Conservation (phyloP, 2,797 vertebrate species). For the Eulemur mongoz region DNA sequence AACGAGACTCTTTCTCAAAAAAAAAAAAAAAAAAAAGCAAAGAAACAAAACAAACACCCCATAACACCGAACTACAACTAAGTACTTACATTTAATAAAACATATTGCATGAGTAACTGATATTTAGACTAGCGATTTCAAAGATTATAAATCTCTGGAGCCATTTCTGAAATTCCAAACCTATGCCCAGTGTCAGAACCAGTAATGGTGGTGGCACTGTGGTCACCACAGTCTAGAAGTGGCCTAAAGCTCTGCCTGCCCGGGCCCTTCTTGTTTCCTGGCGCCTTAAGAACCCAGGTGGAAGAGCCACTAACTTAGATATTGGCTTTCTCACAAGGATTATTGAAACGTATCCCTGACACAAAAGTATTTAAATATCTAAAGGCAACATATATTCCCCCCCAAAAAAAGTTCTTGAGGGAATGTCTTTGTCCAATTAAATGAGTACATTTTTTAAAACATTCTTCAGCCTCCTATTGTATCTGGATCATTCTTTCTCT, state of each 20-base stretch:
- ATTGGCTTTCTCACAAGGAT: not conserved
- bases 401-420: not conserved
- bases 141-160: not conserved
- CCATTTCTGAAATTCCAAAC: not conserved
- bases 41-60: not conserved
- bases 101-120: not conserved
- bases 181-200: not conserved
- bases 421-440: not conserved
- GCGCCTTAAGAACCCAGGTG: not conserved
- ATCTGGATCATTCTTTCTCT: not conserved
- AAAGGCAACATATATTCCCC: not conserved
- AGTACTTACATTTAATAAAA: not conserved
- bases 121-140: not conserved
- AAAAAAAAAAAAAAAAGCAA: not conserved
- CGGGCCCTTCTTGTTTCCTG: not conserved
- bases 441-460: not conserved
- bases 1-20: too few species aligned
- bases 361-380: not conserved
- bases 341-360: not conserved
- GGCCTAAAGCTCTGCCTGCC: not conserved
- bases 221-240: fast-evolving
- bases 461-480: not conserved
- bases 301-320: not conserved
- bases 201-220: not conserved
- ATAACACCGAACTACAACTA: not conserved